Percentiles rank a stretch among this genome's conserved stretches.
Evolutionary conservation across 1,140 invertebrate species (phyloP).

Genomic region (Drosophila punjabiensis): DNA sequence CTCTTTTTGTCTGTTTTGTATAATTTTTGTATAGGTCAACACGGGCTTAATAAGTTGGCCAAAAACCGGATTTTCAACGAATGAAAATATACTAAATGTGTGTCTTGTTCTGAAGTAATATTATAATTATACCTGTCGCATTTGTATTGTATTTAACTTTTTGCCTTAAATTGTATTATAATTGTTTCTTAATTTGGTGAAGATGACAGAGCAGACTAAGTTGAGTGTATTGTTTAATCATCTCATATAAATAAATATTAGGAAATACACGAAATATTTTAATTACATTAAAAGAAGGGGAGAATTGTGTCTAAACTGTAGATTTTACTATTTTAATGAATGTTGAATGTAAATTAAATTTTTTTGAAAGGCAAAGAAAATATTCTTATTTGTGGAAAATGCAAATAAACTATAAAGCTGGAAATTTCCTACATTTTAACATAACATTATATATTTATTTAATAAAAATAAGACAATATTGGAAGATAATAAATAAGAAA

Average conservation of each 20-base stretch:
- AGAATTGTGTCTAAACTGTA: too few species aligned
- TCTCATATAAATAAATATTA: too few species aligned
- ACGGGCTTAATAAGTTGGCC: background rate
- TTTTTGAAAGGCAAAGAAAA: too few species aligned
- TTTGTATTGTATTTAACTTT: background rate
- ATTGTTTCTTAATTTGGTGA: background rate
- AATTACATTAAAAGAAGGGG: too few species aligned
- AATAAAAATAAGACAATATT: too few species aligned
- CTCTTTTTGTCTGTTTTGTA: background rate
- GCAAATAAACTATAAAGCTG: too few species aligned
- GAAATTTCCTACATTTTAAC: too few species aligned
- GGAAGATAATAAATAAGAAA: background rate
- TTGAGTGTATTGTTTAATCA: background rate
- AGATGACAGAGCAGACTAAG: background rate
- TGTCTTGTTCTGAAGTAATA: background rate
- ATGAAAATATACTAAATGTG: background rate
- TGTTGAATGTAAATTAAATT: background rate
- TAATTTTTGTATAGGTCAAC: slow-evolving; percentile 10
- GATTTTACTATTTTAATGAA: background rate
- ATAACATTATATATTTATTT: too few species aligned
- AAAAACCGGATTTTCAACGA: slow-evolving; percentile 6
- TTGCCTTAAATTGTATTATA: background rate
- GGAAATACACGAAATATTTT: too few species aligned
- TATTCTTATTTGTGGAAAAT: too few species aligned
- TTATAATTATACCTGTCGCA: slow-evolving; percentile 8